Conservation (phyloP, 2,888 invertebrate species). For the Dusona sp. region DNA sequence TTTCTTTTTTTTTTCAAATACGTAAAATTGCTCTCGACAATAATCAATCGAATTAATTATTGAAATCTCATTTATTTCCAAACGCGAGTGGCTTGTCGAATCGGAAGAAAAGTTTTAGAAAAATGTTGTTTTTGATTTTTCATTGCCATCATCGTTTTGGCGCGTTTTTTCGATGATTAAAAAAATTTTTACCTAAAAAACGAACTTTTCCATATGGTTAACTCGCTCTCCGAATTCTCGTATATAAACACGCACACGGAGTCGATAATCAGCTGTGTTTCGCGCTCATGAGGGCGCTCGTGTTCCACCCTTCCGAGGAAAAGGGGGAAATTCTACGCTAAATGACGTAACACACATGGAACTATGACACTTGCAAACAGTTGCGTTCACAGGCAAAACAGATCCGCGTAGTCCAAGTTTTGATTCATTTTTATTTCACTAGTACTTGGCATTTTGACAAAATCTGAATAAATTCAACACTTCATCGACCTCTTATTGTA, state of each 20-base stretch:
- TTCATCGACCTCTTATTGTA: neutral
- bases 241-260: slow-evolving; percentile 48
- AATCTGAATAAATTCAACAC: neutral
- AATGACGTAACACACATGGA: slow-evolving; percentile 57
- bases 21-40: neutral
- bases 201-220: slow-evolving; percentile 70
- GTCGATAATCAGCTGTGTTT: slow-evolving; percentile 70
- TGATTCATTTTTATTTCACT: neutral
- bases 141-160: neutral
- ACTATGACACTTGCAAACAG: slow-evolving; percentile 39
- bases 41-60: neutral
- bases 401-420: neutral
- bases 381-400: neutral
- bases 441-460: neutral
- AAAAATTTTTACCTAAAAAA: neutral
- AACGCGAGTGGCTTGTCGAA: too few relatives aligned
- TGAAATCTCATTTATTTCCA: neutral
- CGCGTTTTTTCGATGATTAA: neutral
- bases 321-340: slow-evolving; percentile 5
- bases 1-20: neutral
- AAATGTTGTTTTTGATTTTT: neutral
- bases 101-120: neutral
- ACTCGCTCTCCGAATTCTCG: slow-evolving; percentile 38
- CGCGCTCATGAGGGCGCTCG: slow-evolving; percentile 57
- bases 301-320: slow-evolving; percentile 5